Evolutionary conservation across 2,888 invertebrate genomes (phyloP).

Genomic region (Lithophane semibrunnea): DNA sequence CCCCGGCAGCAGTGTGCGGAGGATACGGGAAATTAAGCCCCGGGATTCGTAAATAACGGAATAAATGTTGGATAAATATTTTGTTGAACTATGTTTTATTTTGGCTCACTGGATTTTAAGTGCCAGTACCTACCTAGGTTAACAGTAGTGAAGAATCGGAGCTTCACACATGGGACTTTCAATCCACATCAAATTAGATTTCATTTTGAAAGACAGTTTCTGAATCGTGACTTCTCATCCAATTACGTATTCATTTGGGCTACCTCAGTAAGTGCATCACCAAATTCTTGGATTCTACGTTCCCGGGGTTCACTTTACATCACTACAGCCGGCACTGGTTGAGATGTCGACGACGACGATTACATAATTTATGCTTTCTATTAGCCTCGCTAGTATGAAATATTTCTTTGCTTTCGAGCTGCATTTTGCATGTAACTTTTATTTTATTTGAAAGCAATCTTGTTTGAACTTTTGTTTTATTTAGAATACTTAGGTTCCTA

Average conservation of each 20-base stretch:
- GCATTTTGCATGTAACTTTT: neutral
- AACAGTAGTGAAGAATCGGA: neutral
- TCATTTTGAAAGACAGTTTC: neutral
- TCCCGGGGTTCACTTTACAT: conserved; percentile 20
- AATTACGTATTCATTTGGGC: neutral
- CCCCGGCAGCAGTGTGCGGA: conserved; percentile 34
- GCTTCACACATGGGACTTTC: no score
- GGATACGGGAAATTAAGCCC: conserved; percentile 23
- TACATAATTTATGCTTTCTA: conserved; percentile 41
- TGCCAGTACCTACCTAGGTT: neutral
- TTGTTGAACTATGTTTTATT: conserved; percentile 6
- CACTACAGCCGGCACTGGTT: conserved; percentile 18
- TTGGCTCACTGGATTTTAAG: neutral
- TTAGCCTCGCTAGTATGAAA: conserved; percentile 14
- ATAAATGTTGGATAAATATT: conserved; percentile 26
- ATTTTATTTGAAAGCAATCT: neutral
- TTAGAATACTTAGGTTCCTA: no score
- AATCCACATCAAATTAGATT: neutral
- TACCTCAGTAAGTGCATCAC: neutral
- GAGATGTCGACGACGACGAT: conserved; percentile 20
- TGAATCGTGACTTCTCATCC: neutral
- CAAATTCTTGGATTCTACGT: neutral
- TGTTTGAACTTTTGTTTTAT: neutral
- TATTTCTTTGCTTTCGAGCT: conserved; percentile 1
- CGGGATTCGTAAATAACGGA: conserved; percentile 39